Evolutionary conservation across 2,797 vertebrate genomes (phyloP), one percentile per base, ranked within the genome.

Genomic region (Urophycis tenuis): DNA sequence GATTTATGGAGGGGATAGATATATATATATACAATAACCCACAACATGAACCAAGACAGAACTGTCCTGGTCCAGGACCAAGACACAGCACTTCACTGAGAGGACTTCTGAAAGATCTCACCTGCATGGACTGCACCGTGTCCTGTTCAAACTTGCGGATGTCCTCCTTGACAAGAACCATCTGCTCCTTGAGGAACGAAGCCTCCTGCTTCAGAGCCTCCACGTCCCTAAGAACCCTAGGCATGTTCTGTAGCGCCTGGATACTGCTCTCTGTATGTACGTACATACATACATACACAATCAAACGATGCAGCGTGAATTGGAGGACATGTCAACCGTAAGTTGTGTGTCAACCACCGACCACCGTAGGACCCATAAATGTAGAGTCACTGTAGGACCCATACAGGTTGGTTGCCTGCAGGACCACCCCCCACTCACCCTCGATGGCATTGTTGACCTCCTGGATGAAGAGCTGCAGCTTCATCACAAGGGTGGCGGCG

Each of bases 391-490:
- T 25, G 22, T 60, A n/a, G n/a, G 7, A 60, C 53, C 45, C 45
- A 53, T 22, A 53, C 17, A 8, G 11, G 19, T 53, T 19, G 45
- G 45, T 17, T 53, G 45, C 19, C 45, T 19, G 45, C 22, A 60
- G 49, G 15, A 17, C 45, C 45, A 53, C 17, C n/a, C 53, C 3
- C 33, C 25, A 30, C 85, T 81, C 80, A 97, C 97, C 97, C 87
- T 99, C 96, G 74, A 99, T 96, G 0, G 96, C 94, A 85, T 99
- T 97, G 92, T 99, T 99, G 81, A 99, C 97, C 88, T 99, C 97
- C 86, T 99, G 97, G 89, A 99, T 99, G 88, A 99, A 99, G 29
- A 99, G 93, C 93, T 99, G 97, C 77, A 99, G 89, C 78, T 99
- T 99, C 97, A 99, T 97, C 73, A 99, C 97, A 83, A 99, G 90